Evolutionary conservation across 2,888 invertebrate species (phyloP).

Genomic region (Meteorus cinctellus): DNA sequence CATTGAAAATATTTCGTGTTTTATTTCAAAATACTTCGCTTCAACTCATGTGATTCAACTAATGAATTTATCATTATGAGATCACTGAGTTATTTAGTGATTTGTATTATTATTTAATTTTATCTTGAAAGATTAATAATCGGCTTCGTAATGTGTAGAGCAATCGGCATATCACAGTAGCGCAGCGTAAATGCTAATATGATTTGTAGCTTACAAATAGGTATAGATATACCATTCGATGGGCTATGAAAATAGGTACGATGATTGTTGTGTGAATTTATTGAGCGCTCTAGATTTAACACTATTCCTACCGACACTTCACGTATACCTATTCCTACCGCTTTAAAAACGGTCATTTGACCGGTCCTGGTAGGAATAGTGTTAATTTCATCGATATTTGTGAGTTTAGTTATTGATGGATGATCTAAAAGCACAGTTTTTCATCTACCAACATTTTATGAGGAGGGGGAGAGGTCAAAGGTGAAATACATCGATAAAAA

Average conservation of each 20-base stretch:
- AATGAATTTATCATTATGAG: background rate
- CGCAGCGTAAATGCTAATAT: background rate
- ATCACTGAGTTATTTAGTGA: background rate
- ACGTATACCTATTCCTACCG: too few relatives aligned
- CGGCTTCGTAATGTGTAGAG: background rate
- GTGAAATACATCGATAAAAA: background rate
- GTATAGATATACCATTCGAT: background rate
- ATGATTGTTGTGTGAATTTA: background rate
- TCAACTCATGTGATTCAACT: background rate
- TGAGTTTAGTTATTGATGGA: background rate
- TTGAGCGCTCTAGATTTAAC: background rate
- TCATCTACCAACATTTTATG: conserved; percentile 5
- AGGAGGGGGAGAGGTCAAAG: background rate
- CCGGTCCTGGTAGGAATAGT: too few relatives aligned
- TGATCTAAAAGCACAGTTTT: background rate
- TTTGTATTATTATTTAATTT: background rate
- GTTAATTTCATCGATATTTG: background rate
- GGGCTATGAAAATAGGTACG: background rate
- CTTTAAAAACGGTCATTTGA: too few relatives aligned
- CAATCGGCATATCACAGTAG: background rate
- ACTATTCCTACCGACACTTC: too few relatives aligned
- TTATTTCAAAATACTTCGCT: background rate
- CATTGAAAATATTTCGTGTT: background rate
- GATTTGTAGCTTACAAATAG: background rate
- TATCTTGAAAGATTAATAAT: background rate